Conservation (phyloP, 2,797 vertebrate genomes). For the Cossypha heuglini region DNA sequence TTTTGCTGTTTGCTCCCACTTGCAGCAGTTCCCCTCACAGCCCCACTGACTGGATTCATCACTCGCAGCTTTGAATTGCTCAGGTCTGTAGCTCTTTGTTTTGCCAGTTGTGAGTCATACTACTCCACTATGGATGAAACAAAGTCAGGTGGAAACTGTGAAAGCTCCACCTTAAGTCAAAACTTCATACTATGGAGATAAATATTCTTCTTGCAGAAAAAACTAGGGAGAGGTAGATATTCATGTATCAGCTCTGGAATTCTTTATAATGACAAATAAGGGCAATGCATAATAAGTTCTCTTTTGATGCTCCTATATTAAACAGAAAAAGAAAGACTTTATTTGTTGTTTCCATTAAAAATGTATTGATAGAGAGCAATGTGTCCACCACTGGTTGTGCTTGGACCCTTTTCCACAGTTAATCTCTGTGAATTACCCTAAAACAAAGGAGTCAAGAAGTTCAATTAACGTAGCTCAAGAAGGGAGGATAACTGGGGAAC, state of each 20-base stretch:
- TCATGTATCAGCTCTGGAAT: not conserved
- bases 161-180: not conserved
- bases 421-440: rapidly evolving
- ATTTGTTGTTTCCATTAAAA: not conserved
- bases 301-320: not conserved
- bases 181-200: not conserved
- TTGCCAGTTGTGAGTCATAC: not conserved
- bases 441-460: not conserved
- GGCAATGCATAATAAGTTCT: not conserved
- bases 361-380: not conserved
- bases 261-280: not conserved
- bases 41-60: not conserved
- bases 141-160: not conserved
- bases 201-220: not conserved
- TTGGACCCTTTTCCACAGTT: not conserved
- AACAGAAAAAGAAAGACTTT: not conserved
- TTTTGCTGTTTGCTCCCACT: rapidly evolving
- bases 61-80: not conserved
- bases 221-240: not conserved
- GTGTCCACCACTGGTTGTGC: not conserved
- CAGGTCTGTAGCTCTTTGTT: not conserved
- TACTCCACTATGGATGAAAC: not conserved
- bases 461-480: not conserved
- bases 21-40: not conserved
- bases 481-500: not conserved